Conservation (phyloP, 2,113 vertebrate species). For the Isichthys henryi region DNA sequence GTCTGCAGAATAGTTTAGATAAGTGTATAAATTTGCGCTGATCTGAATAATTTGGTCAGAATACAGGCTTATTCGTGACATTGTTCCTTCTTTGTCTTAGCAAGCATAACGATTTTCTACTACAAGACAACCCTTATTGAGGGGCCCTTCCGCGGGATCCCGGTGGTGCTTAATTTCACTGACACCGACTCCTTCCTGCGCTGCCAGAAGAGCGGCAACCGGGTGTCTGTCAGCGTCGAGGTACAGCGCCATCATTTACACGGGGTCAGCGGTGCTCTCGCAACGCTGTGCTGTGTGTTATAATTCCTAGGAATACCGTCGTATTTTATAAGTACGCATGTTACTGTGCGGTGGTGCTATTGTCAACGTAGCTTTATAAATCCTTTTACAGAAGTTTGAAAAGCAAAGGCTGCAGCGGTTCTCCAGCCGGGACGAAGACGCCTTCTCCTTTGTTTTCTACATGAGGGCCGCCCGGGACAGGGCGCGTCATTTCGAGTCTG, state of each 20-base stretch:
- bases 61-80: neutral
- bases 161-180: conserved; percentile 40
- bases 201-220: conserved; percentile 14
- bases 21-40: neutral
- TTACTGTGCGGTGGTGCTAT: neutral
- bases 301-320: neutral
- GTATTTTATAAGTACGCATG: neutral
- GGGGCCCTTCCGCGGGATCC: conserved; percentile 12
- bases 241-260: conserved; percentile 10
- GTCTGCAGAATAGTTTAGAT: neutral
- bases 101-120: conserved; percentile 35
- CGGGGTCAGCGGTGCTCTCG: neutral
- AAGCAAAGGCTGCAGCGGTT: conserved; percentile 12
- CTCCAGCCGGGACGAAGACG: conserved; percentile 6
- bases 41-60: neutral
- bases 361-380: neutral
- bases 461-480: neutral
- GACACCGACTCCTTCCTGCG: conserved; percentile 28
- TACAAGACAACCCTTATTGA: conserved; percentile 1
- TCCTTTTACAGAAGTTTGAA: conserved; percentile 16
- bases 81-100: conserved; percentile 22
- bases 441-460: conserved; percentile 36
- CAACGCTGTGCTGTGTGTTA: neutral
- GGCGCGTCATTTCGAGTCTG: conserved; percentile 26
- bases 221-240: conserved; percentile 24